These are phyloP conservation scores for Mormoops blainvillei DNA, from an alignment of 2,113 vertebrate genomes.

Conservation along the genomic window DNA sequence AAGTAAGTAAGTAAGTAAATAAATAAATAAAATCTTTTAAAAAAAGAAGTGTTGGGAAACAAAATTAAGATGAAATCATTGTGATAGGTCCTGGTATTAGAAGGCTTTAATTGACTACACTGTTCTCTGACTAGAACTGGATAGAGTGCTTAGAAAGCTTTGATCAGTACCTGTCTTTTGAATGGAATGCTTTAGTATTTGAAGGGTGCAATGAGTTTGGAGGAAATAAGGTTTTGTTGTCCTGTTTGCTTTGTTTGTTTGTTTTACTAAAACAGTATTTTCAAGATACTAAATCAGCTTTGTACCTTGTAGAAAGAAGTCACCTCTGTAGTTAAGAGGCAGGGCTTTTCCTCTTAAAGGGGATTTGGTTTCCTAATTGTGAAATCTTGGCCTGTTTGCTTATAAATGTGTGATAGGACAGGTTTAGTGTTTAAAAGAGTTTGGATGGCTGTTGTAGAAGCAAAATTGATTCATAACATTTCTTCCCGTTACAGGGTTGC, in stretches of 20 bases:
- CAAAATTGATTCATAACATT: neutral
- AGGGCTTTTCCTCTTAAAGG: neutral
- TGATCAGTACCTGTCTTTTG: neutral
- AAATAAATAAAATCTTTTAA: no score
- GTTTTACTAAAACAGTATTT: slow-evolving; percentile 15
- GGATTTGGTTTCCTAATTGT: slow-evolving; percentile 48
- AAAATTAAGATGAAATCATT: neutral
- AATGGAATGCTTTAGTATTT: neutral
- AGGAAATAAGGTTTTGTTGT: neutral
- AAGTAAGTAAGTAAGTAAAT: no score
- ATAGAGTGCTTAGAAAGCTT: neutral
- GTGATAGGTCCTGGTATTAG: neutral
- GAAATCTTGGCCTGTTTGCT: slow-evolving; percentile 24
- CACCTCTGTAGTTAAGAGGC: neutral
- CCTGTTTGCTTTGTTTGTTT: slow-evolving; percentile 6
- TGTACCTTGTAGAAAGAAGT: neutral
- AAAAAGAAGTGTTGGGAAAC: neutral
- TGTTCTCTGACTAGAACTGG: neutral
- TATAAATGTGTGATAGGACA: slow-evolving; percentile 16
- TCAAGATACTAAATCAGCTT: neutral
- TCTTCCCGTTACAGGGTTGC: neutral
- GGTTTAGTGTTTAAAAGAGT: slow-evolving; percentile 40
- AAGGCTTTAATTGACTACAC: neutral
- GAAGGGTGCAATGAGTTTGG: neutral
- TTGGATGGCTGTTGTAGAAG: slow-evolving; percentile 27